A percentile compares a stretch with the other conserved stretches of the same genome.
phyloP scores from a whole-genome alignment of 2,888 invertebrate genomes.

The Thera obeliscata region DNA sequence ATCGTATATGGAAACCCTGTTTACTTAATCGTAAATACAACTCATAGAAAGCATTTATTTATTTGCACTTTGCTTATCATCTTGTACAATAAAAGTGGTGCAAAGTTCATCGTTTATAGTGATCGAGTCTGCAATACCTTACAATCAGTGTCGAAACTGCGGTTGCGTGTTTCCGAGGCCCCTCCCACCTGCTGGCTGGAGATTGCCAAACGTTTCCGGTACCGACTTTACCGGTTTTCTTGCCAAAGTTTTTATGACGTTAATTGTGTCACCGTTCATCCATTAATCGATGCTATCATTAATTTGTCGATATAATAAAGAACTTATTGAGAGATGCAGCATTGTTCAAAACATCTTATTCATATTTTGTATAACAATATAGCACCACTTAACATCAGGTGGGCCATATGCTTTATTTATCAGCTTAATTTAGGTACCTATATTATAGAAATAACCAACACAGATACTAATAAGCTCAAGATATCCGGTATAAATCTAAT shows the following conservation, averaged over 20 bases:
- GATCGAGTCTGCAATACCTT: slow-evolving; percentile 23
- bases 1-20: no score
- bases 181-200: slow-evolving; percentile 57
- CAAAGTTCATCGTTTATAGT: slow-evolving; percentile 27
- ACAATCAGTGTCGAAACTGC: slow-evolving; percentile 47
- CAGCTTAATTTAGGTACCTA: neutral
- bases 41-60: no score
- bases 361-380: no score
- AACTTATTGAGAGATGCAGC: slow-evolving; percentile 8
- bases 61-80: neutral
- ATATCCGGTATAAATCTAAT: slow-evolving; percentile 46
- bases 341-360: neutral
- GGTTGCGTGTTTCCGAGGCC: slow-evolving; percentile 53
- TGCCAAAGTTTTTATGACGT: slow-evolving; percentile 50
- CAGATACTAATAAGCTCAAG: slow-evolving; percentile 18
- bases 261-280: slow-evolving; percentile 61
- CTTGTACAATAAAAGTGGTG: neutral
- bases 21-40: no score
- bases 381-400: no score
- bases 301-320: slow-evolving; percentile 11
- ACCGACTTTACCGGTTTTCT: slow-evolving; percentile 63
- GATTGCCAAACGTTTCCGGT: slow-evolving; percentile 75
- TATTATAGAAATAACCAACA: neutral
- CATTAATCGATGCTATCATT: slow-evolving; percentile 35
- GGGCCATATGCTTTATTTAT: no score